Conservation (phyloP, 1,140 invertebrate species). For the Micrasema minimum region DNA sequence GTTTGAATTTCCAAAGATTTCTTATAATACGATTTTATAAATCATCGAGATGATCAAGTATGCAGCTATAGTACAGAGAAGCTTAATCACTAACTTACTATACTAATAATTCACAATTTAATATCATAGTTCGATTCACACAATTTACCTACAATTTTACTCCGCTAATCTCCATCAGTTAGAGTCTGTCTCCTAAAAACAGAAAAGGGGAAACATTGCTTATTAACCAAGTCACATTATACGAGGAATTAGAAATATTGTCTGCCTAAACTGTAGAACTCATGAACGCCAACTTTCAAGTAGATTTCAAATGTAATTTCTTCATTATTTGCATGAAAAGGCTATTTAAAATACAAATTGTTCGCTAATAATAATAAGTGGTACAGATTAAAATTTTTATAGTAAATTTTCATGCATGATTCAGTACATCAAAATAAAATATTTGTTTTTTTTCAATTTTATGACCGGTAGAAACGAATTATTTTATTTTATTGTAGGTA, state of each 20-base stretch:
- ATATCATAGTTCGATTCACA: constrained; percentile 20
- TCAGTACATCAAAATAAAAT: too few relatives aligned
- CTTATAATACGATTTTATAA: constrained; percentile 1
- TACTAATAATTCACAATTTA: neutral
- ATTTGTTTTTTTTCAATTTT: too few relatives aligned
- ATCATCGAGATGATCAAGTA: neutral
- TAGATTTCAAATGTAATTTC: neutral
- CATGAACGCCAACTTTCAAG: too few relatives aligned
- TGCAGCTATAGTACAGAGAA: constrained; percentile 7
- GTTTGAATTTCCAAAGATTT: neutral
- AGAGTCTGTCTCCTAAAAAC: constrained; percentile 52
- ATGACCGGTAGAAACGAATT: too few relatives aligned
- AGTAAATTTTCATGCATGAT: too few relatives aligned
- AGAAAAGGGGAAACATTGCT: constrained; percentile 3
- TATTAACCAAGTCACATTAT: too few relatives aligned
- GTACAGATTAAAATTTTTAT: too few relatives aligned
- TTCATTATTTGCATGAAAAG: constrained; percentile 1
- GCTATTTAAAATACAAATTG: neutral
- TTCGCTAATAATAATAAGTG: too few relatives aligned
- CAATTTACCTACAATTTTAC: constrained; percentile 10
- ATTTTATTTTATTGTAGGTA: too few relatives aligned
- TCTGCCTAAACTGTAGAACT: too few relatives aligned
- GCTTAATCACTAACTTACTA: neutral
- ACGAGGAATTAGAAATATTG: too few relatives aligned
- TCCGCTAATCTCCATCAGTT: constrained; percentile 34